phyloP scores from a whole-genome alignment of 2,113 vertebrate genomes.

The Fukomys damarensis region DNA sequence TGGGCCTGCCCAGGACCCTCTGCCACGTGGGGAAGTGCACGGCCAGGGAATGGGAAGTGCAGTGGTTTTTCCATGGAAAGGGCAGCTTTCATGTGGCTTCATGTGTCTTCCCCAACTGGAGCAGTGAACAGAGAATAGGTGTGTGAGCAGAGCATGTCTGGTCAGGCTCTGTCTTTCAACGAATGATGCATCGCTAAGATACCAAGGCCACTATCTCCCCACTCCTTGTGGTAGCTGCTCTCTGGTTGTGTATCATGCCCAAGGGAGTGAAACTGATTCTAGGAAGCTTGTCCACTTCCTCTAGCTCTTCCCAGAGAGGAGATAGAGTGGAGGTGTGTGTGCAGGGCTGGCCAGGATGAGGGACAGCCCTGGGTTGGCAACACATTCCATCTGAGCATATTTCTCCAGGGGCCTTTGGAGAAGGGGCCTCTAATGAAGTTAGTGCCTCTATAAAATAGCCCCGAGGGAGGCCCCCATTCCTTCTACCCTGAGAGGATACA shows the following conservation, averaged over 20 bases:
- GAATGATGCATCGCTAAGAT: background rate
- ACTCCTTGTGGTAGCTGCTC: background rate
- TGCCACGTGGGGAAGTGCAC: background rate
- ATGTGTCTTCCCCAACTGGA: background rate
- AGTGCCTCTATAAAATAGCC: background rate
- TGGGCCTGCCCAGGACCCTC: background rate
- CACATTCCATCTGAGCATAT: background rate
- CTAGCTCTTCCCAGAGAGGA: background rate
- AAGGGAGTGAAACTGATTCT: constrained; percentile 60
- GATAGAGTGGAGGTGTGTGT: background rate
- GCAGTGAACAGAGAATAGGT: background rate
- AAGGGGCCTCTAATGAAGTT: background rate
- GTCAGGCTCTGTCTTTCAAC: background rate
- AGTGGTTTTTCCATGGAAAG: background rate
- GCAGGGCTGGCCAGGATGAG: background rate
- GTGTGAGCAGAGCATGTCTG: background rate
- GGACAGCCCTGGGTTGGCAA: background rate
- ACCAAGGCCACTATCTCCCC: constrained; percentile 44
- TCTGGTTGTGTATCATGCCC: constrained; percentile 55
- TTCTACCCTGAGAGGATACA: background rate
- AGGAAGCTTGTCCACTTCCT: constrained; percentile 53
- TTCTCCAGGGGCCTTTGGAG: background rate
- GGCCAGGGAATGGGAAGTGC: background rate
- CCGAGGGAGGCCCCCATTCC: background rate
- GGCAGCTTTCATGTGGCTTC: background rate